Percentiles rank a stretch among this genome's conserved stretches.
These are phyloP conservation scores for Agrochola lychnidis DNA, from an alignment of 2,888 invertebrate genomes.

Conservation along the genomic window DNA sequence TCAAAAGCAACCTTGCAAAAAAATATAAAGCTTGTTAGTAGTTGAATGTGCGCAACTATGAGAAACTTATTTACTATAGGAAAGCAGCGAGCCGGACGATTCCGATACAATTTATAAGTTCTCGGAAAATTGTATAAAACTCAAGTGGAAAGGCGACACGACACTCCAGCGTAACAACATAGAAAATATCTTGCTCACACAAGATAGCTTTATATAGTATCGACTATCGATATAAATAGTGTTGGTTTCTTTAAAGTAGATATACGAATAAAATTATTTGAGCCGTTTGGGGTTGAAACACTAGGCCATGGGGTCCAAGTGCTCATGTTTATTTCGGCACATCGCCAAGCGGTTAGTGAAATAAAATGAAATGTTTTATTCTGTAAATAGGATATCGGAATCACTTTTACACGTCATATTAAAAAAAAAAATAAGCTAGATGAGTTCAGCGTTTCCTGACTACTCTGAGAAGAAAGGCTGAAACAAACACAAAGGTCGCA, in stretches of 20 bases:
- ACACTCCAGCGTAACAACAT: conserved; percentile 2
- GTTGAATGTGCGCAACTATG: conserved; percentile 3
- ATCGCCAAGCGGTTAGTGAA: too few relatives aligned
- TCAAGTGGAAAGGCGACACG: conserved; percentile 27
- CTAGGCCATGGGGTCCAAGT: too few relatives aligned
- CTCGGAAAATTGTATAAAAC: conserved; percentile 20
- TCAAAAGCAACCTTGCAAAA: conserved; percentile 1
- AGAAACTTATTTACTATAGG: conserved; percentile 30
- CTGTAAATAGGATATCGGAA: too few relatives aligned
- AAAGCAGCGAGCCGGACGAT: background rate
- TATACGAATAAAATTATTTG: background rate
- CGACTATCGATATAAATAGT: conserved; percentile 2
- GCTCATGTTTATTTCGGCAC: background rate
- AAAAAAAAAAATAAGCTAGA: too few relatives aligned
- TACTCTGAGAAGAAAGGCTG: too few relatives aligned
- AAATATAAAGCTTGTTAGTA: conserved; percentile 17
- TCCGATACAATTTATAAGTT: conserved; percentile 26
- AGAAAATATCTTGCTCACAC: conserved; percentile 11
- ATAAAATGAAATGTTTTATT: too few relatives aligned
- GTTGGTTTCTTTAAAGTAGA: background rate
- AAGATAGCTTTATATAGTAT: background rate
- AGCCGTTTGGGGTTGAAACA: background rate
- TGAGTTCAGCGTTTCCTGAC: too few relatives aligned
- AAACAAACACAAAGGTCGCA: too few relatives aligned
- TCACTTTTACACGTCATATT: too few relatives aligned